Evolutionary conservation across 2,797 vertebrate genomes (phyloP).

Genomic region (Sparus aurata): DNA sequence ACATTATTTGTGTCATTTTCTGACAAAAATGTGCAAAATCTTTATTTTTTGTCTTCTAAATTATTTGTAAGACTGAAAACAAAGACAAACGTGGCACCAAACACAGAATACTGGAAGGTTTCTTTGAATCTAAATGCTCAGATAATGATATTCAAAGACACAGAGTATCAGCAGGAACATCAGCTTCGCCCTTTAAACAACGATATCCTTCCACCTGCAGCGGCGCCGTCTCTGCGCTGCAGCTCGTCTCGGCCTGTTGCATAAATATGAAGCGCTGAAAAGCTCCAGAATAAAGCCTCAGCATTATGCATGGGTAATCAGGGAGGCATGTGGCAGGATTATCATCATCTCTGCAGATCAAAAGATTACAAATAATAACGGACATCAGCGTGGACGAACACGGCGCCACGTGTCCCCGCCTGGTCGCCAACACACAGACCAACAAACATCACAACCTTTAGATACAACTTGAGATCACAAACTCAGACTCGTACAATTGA

Average conservation of each 20-base stretch:
- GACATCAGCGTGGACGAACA: slow-evolving; percentile 37
- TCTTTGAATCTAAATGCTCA: not conserved
- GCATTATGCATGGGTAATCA: slow-evolving; percentile 62
- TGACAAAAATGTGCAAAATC: too few relatives aligned
- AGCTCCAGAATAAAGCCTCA: slow-evolving; percentile 48
- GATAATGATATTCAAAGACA: not conserved
- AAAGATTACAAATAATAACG: slow-evolving; percentile 75
- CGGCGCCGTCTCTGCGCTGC: not conserved
- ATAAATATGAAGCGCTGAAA: slow-evolving; percentile 23
- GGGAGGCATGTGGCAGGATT: slow-evolving; percentile 75
- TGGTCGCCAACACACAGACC: not conserved
- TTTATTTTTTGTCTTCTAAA: too few relatives aligned
- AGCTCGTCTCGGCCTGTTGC: slow-evolving; percentile 34
- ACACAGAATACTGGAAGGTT: not conserved
- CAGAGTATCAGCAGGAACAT: not conserved
- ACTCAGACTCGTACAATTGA: not conserved
- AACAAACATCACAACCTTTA: not conserved
- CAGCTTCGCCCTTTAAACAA: slow-evolving; percentile 12
- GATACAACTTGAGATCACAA: too few relatives aligned
- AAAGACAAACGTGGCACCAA: not conserved
- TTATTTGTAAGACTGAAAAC: not conserved
- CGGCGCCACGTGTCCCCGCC: slow-evolving; percentile 32
- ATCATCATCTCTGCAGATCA: slow-evolving; percentile 77
- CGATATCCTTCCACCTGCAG: not conserved
- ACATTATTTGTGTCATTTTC: too few relatives aligned